phyloP scores from a whole-genome alignment of 2,888 invertebrate genomes.

The Noctua pronuba region DNA sequence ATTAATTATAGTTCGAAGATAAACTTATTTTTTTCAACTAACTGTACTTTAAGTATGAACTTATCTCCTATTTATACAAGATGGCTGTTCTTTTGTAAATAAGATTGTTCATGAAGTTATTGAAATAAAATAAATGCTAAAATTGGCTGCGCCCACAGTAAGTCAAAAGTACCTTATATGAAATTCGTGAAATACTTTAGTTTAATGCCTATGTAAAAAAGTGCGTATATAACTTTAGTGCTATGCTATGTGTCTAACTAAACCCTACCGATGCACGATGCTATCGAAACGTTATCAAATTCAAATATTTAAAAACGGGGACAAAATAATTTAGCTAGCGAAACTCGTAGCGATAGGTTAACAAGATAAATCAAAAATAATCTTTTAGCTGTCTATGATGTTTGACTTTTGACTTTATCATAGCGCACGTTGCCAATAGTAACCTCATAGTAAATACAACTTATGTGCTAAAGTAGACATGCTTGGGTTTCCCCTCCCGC shows the following conservation, averaged over 20 bases:
- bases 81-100: neutral
- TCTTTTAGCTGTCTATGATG: neutral
- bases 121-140: neutral
- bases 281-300: neutral
- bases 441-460: slow-evolving; percentile 1
- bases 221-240: neutral
- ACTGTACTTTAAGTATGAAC: neutral
- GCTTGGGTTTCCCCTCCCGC: slow-evolving; percentile 78
- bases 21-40: neutral
- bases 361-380: neutral
- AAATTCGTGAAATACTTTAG: neutral
- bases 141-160: neutral
- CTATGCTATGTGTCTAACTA: neutral
- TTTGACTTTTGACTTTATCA: neutral
- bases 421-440: neutral
- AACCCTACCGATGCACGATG: neutral
- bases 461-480: slow-evolving; percentile 84
- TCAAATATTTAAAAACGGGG: neutral
- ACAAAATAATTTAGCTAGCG: neutral
- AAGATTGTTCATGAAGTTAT: neutral
- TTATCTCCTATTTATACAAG: slow-evolving; percentile 12
- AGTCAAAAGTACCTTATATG: neutral
- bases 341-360: neutral
- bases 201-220: neutral
- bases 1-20: neutral